phyloP scores from a whole-genome alignment of 2,113 vertebrate species.

The Elanoides forficatus region DNA sequence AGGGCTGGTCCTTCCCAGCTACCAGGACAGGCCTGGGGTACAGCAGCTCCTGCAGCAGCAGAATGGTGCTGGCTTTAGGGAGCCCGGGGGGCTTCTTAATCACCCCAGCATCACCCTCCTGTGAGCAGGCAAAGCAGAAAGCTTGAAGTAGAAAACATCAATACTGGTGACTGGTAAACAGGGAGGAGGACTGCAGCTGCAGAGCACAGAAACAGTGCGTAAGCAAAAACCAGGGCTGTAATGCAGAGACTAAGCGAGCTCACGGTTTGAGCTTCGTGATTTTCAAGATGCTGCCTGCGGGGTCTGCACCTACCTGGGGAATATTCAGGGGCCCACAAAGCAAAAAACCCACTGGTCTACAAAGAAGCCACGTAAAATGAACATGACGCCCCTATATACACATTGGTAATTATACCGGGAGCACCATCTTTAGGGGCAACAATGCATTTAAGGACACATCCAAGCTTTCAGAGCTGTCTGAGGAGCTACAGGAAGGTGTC shows the following conservation, averaged over 20 bases:
- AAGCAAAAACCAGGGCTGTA: conserved; percentile 20
- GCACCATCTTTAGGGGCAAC: neutral
- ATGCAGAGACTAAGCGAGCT: neutral
- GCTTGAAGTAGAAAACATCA: neutral
- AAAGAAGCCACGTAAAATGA: neutral
- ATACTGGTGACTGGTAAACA: neutral
- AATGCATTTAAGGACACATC: neutral
- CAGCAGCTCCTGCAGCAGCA: neutral
- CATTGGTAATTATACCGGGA: neutral
- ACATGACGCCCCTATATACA: neutral
- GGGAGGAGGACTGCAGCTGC: conserved; percentile 43
- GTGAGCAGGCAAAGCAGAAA: neutral
- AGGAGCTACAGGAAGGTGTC: neutral
- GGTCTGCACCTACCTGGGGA: neutral
- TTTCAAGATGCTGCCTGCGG: neutral
- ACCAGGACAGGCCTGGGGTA: neutral
- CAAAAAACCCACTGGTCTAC: neutral
- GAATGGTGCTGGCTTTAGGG: neutral
- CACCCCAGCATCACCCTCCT: neutral
- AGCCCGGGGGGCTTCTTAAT: neutral
- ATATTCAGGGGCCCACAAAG: neutral
- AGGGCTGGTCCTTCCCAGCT: neutral
- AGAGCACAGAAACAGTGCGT: neutral
- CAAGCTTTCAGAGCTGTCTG: neutral
- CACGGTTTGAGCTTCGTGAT: neutral